Conservation (phyloP, 2,113 vertebrate species). For the Oophaga pumilio region DNA sequence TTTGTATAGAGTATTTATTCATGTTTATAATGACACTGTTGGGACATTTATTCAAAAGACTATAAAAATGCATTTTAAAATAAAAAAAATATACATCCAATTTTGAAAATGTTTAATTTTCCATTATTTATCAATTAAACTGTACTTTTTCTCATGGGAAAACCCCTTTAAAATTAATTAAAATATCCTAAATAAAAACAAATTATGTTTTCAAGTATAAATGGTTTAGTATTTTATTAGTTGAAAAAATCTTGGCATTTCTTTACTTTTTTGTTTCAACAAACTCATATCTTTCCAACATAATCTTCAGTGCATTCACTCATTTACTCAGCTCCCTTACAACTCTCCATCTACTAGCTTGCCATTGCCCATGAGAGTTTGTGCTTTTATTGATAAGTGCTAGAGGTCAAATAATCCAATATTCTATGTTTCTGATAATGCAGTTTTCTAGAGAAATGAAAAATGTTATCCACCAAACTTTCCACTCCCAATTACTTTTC, state of each 20-base stretch:
- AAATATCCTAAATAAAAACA: background rate
- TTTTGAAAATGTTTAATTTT: too few species aligned
- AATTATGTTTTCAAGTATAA: background rate
- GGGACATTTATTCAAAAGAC: too few species aligned
- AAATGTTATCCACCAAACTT: slow-evolving; percentile 48
- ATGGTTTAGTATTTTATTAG: background rate
- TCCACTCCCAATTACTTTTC: slow-evolving; percentile 42
- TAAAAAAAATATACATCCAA: too few species aligned
- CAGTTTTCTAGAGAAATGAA: slow-evolving; percentile 35
- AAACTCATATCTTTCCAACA: background rate
- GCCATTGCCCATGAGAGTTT: background rate
- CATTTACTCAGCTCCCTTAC: background rate
- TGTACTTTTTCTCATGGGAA: too few species aligned
- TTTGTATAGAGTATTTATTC: too few species aligned
- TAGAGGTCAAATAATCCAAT: slow-evolving; percentile 43
- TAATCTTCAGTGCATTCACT: background rate
- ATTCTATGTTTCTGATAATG: slow-evolving; percentile 50
- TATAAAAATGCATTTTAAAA: too few species aligned
- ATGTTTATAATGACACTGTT: too few species aligned
- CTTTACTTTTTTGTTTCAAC: background rate
- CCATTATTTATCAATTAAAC: too few species aligned
- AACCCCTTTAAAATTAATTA: background rate
- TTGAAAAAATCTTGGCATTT: background rate
- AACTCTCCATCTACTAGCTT: slow-evolving; percentile 1
- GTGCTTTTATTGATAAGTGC: slow-evolving; percentile 41